Evolutionary conservation across 2,888 invertebrate species (phyloP), one percentile per base, ranked within the genome.

Genomic region (Biston betularia): DNA sequence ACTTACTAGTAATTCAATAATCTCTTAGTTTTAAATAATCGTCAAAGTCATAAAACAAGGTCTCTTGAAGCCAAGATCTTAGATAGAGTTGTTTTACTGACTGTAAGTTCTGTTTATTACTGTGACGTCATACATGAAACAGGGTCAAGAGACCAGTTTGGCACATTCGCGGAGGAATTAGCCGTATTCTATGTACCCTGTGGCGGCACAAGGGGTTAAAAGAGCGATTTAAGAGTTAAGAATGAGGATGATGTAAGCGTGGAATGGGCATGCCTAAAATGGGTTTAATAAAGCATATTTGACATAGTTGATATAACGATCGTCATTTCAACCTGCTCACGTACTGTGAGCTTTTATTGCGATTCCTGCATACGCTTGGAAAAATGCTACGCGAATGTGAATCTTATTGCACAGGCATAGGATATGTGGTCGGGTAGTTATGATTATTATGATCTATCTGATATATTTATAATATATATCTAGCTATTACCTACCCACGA

Each of bases 111-210:
- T 61, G 55, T 52, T 49, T 15, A 58, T 52, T 42, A 38, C 61
- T 48, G 62, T 62, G 66, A 66, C 66, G 66, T 66, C 66, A 66
- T 53, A 40, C 48, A 24, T 34, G 58, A 67, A 67, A 67, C 67
- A 53, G 63, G 66, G 67, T 67, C 67, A 50, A 67, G 58, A 45
- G 63, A 35, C 54, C 58, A 44, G 58, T 63, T 63, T 49, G 58
- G 63, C 63, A 57, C 12, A 54, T 42, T 54, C 33, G 12, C 56
- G 55, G n/a, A 38, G 40, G 54, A 67, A 63, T 67, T 62, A 67
- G 67, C 67, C 53, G 44, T 24, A 40, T 38, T 67, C 59, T 50
- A 52, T 65, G 55, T 52, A 52, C 49, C 58, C 49, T 14, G 33
- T 33, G 63, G 57, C 24, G 45, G 48, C 4, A 40, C 10, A 9